Percentiles rank a stretch among this genome's conserved stretches.
Evolutionary conservation across 2,888 invertebrate genomes (phyloP).

Genomic region (Hydropsyche betteni): DNA sequence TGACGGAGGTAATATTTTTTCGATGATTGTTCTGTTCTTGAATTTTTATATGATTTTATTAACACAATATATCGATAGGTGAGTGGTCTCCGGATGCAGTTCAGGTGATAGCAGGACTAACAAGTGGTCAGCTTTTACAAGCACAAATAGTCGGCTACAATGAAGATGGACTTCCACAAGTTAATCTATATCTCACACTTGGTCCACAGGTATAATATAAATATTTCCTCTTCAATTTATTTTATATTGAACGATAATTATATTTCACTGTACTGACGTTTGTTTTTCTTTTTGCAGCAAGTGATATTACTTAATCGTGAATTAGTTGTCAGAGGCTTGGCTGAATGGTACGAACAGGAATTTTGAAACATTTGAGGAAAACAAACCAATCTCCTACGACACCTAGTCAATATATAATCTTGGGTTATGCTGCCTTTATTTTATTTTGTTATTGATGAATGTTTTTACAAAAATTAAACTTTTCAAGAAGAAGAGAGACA

Average conservation of each 20-base stretch:
- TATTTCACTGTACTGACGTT: conserved; percentile 18
- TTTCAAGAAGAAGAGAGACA: not conserved
- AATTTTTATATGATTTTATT: conserved; percentile 1
- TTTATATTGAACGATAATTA: not conserved
- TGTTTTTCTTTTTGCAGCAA: conserved; percentile 67
- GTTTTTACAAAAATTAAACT: conserved; percentile 21
- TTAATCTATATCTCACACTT: conserved; percentile 81
- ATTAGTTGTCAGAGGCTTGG: conserved; percentile 83
- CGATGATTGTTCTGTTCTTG: not conserved
- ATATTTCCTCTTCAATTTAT: not conserved
- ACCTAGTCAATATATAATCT: conserved; percentile 48
- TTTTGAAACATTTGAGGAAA: conserved; percentile 40
- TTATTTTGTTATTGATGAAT: conserved; percentile 39
- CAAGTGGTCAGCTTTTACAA: conserved; percentile 84
- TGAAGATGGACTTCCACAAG: conserved; percentile 79
- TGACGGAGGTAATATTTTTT: conserved; percentile 61
- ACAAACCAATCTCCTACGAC: conserved; percentile 37
- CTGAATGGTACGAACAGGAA: conserved; percentile 71
- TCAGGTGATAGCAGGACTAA: conserved; percentile 79
- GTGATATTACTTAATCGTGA: conserved; percentile 87
- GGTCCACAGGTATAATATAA: conserved; percentile 72
- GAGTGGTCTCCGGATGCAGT: conserved; percentile 83
- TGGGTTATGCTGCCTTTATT: conserved; percentile 38
- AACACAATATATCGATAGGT: conserved; percentile 58
- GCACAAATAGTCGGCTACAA: conserved; percentile 89